Evolutionary conservation across 1,140 invertebrate species (phyloP), one percentile per base, ranked within the genome.

Genomic region (Temnothorax longispinosus): DNA sequence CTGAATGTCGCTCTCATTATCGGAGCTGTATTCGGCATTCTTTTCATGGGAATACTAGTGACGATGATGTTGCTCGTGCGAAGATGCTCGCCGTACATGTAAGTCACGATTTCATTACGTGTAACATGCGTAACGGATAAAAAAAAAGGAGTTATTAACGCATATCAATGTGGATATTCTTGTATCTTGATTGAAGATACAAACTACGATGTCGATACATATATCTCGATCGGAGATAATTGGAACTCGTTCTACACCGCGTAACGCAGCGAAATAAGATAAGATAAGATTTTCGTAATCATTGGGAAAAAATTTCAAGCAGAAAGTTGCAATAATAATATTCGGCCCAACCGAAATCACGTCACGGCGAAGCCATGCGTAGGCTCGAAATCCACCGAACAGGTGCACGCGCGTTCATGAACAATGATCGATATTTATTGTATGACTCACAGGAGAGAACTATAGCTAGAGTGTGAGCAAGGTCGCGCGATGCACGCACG

Each of bases 371-470:
- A 3, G 38, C 38, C 38, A 6, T 6, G 47, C 47, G 11, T 47
- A 47, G 11, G 11, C 47, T 13, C 4, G 18, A 75, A 84, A 60
- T 58, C 67, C 18, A 5, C 21, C 21, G 50, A 41, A 47, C 80
- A 84, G 65, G 41, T 75, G 71, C 15, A 56, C 60, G 44, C 54
- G 44, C 67, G 54, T 87, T 90, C 89, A 84, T 87, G 85, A 76
- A 87, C 86, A 91, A 93, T 92, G 92, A 93, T 94, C 93, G 94
- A 94, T 94, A 94, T 94, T 93, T 92, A 90, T 92, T 89, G 78
- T 85, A 76, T 94, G 93, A 94, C 82, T 94, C 92, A 94, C 60
- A 84, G 38, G 82, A 87, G 81, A 89, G 74, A 67, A 85, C 87
- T 91, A 86, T 86, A 90, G 91, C 86, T 90, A 64, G 35, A 64